Base-by-base conservation (phyloP, 2,797 vertebrate genomes). In the Euthynnus affinis region DNA sequence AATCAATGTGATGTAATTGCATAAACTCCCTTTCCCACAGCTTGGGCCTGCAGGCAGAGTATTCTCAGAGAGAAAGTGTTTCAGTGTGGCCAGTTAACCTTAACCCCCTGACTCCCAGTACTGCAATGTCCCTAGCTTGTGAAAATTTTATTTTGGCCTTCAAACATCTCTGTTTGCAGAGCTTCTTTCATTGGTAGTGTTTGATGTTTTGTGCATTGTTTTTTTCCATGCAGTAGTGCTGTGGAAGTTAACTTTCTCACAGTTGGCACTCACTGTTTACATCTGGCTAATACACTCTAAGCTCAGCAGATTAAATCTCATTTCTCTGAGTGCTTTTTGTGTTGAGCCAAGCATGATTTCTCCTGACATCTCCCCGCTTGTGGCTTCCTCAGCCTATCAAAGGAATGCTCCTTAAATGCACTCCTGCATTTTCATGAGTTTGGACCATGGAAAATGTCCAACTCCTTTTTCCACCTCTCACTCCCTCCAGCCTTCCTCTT, bases 1-100 rank as follows among this genome's bases (percentile, higher is more conserved):
- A 96, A 95, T 95, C 93, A 94, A 89, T 88, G 88, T 95, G 95
- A 94, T 94, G 93, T 92, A 94, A 95, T 93, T 93, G 89, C 90
- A 92, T 87, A 87, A 93, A 92, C 91, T 92, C 90, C 85, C 93
- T 93, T 95, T 95, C 94, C 92, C 94, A 94, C 93, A 92, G 90
- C 89, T 81, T 18, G 5, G 71, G 72, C 79, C 78, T 83, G 59
- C 29, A 88, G 75, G 85, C 76, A 77, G 71, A 77, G 78, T 61
- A 81, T 87, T 91, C 87, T 89, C 81, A 73, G 60, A 76, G 85
- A 87, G 81, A 90, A 85, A 89, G 87, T 71, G 86, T 88, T 92
- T 92, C 82, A 87, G 73, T 84, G 80, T 81, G 87, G 85, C 90
- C 88, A 60, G 87, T 89, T 91, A 91, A 91, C 91, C 91, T 82